Percentiles rank a stretch among this genome's conserved stretches.
Evolutionary conservation across 2,113 vertebrate genomes (phyloP).

Genomic region (Alethe castanea): DNA sequence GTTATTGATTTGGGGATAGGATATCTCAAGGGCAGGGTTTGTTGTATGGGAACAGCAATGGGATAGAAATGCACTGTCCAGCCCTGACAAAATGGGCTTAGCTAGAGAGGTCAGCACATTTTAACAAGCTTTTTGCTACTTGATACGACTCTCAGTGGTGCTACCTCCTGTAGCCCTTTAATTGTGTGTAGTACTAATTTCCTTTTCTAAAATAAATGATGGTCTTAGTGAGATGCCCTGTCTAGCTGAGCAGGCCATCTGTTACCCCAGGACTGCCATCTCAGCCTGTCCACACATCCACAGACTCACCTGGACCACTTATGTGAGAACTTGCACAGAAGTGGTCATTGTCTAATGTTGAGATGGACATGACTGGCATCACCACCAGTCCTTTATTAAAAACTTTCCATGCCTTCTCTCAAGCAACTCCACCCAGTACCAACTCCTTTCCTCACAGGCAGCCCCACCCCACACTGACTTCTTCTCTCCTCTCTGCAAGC

Average conservation of each 20-base stretch:
- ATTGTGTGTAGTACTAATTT: neutral
- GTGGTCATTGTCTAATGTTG: too few relatives aligned
- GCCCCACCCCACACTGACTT: too few relatives aligned
- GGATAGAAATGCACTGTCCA: neutral
- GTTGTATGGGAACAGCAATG: neutral
- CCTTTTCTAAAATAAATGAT: neutral
- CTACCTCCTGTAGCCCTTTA: neutral
- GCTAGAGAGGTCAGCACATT: neutral
- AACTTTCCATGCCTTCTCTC: too few relatives aligned
- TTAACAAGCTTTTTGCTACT: neutral
- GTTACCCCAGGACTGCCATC: neutral
- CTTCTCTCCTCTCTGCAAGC: too few relatives aligned
- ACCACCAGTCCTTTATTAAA: too few relatives aligned
- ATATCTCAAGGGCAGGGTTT: neutral
- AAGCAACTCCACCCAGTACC: too few relatives aligned
- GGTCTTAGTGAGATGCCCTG: neutral
- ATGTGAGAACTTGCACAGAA: neutral
- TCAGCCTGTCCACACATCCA: neutral
- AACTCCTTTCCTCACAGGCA: too few relatives aligned
- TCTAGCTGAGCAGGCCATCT: neutral
- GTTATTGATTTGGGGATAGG: conserved; percentile 1
- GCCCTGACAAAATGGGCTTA: neutral
- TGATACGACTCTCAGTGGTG: neutral
- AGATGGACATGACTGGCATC: too few relatives aligned
- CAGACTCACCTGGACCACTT: neutral